Conservation (phyloP, 2,888 invertebrate genomes). For the Auanema freiburgensis region DNA sequence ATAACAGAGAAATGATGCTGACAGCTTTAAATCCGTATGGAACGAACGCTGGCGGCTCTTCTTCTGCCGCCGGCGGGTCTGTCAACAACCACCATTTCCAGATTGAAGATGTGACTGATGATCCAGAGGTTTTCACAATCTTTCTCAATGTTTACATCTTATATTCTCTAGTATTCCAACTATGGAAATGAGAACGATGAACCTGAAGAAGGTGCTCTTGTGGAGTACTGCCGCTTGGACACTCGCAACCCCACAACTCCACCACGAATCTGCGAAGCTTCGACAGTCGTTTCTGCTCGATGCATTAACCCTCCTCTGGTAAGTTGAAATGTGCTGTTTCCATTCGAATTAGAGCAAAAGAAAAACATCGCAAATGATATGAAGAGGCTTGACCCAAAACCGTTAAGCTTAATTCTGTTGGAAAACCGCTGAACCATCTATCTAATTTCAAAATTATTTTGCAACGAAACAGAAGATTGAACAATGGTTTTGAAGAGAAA, state of each 20-base stretch:
- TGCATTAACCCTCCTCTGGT: slow-evolving; percentile 12
- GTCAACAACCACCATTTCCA: slow-evolving; percentile 12
- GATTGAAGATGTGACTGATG: slow-evolving; percentile 31
- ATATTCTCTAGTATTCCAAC: slow-evolving; percentile 20
- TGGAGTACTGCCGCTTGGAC: slow-evolving; percentile 29
- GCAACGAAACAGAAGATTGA: too few relatives aligned
- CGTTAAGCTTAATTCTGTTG: too few relatives aligned
- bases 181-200: slow-evolving; percentile 24
- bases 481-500: too few relatives aligned
- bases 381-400: too few relatives aligned
- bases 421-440: too few relatives aligned
- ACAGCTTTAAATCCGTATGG: slow-evolving; percentile 28
- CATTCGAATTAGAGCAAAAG: neutral
- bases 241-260: slow-evolving; percentile 4
- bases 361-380: neutral
- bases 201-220: slow-evolving; percentile 25
- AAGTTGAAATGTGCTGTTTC: neutral
- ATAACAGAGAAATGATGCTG: slow-evolving; percentile 16
- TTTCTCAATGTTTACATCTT: slow-evolving; percentile 3
- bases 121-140: slow-evolving; percentile 20
- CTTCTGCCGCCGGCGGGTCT: too few relatives aligned
- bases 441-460: too few relatives aligned
- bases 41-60: neutral
- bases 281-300: slow-evolving; percentile 13
- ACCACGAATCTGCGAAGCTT: slow-evolving; percentile 18